Evolutionary conservation across 92 coral and sea anemone species (phyloP).

Genomic region (Zoanthus solanderi): DNA sequence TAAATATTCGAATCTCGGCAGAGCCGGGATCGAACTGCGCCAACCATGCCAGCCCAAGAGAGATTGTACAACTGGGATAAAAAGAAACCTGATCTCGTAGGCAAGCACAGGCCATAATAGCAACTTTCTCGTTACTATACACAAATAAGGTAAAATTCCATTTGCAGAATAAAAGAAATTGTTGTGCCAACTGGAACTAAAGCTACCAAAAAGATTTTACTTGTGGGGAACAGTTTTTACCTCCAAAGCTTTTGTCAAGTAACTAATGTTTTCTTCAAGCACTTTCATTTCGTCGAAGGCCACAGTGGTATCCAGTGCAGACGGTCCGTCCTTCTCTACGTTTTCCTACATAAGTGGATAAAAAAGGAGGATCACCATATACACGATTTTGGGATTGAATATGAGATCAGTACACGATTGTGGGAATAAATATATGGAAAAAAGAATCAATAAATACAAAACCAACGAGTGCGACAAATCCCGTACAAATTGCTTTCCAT

Average conservation of each 20-base stretch:
- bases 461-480: no score
- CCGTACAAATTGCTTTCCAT: no score
- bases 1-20: no score
- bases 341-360: slow-evolving; percentile 64
- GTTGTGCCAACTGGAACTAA: neutral
- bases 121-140: no score
- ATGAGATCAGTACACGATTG: neutral
- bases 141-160: neutral
- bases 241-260: slow-evolving; percentile 89
- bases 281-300: slow-evolving; percentile 89
- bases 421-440: no score
- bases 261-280: slow-evolving; percentile 78
- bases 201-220: neutral
- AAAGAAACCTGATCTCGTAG: no score
- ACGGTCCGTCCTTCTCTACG: slow-evolving; percentile 91
- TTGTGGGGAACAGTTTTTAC: slow-evolving; percentile 50
- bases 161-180: no score
- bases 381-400: neutral
- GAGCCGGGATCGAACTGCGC: no score
- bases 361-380: neutral
- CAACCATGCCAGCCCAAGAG: no score
- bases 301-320: slow-evolving; percentile 91
- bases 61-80: no score
- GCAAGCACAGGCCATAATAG: no score
- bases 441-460: no score